phyloP scores from a whole-genome alignment of 2,888 invertebrate species.

The Tachina lurida region DNA sequence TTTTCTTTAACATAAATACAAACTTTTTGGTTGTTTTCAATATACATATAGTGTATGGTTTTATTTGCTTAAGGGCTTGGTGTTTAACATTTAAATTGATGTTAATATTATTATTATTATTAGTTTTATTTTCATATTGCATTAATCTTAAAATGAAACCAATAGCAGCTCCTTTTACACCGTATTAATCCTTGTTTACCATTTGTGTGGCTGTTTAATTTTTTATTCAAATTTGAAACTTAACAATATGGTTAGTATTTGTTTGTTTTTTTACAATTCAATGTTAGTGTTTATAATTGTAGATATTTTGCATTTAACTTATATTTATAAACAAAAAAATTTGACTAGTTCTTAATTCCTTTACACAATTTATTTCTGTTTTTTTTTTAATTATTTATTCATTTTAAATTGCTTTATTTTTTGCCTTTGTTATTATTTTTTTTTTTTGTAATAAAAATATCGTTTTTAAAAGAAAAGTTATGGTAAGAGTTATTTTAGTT shows the following conservation, averaged over 20 bases:
- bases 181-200: slow-evolving; percentile 46
- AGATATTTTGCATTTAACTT: slow-evolving; percentile 73
- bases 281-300: slow-evolving; percentile 57
- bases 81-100: slow-evolving; percentile 64
- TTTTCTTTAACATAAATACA: not conserved
- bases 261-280: slow-evolving; percentile 67
- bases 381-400: slow-evolving; percentile 53
- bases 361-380: slow-evolving; percentile 74
- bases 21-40: slow-evolving; percentile 58
- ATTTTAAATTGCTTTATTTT: slow-evolving; percentile 68
- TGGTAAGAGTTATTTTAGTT: too few species aligned
- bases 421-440: slow-evolving; percentile 57
- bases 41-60: slow-evolving; percentile 53
- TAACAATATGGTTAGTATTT: slow-evolving; percentile 66
- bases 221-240: slow-evolving; percentile 48
- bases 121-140: slow-evolving; percentile 18
- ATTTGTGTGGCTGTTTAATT: slow-evolving; percentile 57
- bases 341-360: slow-evolving; percentile 81
- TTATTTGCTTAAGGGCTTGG: slow-evolving; percentile 59
- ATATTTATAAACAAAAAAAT: slow-evolving; percentile 76
- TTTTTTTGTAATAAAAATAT: slow-evolving; percentile 51
- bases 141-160: slow-evolving; percentile 58
- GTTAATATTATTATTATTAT: slow-evolving; percentile 57
- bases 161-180: slow-evolving; percentile 53
- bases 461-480: slow-evolving; percentile 46